A percentile compares a stretch with the other conserved stretches of the same genome.
Conservation (phyloP, 2,888 invertebrate species). For the Hybos culiciformis region DNA sequence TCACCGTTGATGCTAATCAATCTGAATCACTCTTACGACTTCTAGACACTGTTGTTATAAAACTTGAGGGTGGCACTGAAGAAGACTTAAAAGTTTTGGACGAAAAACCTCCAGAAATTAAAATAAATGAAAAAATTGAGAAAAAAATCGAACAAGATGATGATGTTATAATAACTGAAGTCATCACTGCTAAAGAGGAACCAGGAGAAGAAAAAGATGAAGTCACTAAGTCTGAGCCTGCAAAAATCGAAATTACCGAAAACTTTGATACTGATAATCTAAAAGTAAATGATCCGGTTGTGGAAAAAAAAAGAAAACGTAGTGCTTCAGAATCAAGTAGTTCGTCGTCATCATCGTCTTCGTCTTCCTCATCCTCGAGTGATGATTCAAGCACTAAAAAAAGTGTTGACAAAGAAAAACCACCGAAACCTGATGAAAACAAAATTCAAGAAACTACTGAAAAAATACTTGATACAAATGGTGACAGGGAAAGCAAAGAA, state of each 20-base stretch:
- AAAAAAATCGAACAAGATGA: slow-evolving; percentile 21
- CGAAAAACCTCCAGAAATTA: slow-evolving; percentile 38
- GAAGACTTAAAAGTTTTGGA: slow-evolving; percentile 81
- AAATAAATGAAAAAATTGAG: slow-evolving; percentile 22
- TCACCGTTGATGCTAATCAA: slow-evolving; percentile 76
- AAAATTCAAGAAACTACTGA: slow-evolving; percentile 11
- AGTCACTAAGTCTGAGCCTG: background rate
- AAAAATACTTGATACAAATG: slow-evolving; percentile 12
- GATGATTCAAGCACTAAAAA: slow-evolving; percentile 7
- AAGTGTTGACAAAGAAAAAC: slow-evolving; percentile 3
- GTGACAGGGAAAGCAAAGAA: slow-evolving; percentile 12
- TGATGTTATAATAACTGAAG: slow-evolving; percentile 23
- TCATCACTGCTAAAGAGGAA: slow-evolving; percentile 16
- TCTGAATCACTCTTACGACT: slow-evolving; percentile 69
- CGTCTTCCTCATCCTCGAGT: slow-evolving; percentile 3
- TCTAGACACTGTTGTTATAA: slow-evolving; percentile 91
- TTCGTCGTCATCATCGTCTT: slow-evolving; percentile 23
- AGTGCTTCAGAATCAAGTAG: slow-evolving; percentile 20
- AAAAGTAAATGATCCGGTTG: slow-evolving; percentile 1
- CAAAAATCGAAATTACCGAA: background rate
- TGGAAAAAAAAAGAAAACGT: slow-evolving; percentile 19
- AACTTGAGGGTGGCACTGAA: slow-evolving; percentile 84
- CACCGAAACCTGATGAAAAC: slow-evolving; percentile 8
- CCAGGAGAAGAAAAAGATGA: slow-evolving; percentile 22
- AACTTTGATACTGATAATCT: background rate